phyloP scores from a whole-genome alignment of 2,888 invertebrate genomes.

The Agrilus mali region DNA sequence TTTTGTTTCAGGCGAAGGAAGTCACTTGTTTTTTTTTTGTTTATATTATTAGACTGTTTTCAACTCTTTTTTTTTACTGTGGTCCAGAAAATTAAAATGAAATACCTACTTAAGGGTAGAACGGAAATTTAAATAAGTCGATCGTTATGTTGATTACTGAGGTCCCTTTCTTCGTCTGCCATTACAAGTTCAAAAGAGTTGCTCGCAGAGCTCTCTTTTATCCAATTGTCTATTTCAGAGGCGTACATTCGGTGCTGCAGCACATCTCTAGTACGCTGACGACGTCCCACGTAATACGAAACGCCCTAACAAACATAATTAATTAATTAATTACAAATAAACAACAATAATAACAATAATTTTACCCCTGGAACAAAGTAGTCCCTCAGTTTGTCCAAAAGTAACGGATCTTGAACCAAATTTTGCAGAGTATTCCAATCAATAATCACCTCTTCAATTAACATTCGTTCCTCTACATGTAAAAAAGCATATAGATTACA shows the following conservation, averaged over 20 bases:
- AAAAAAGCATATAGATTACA: not conserved
- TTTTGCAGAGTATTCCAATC: conserved; percentile 55
- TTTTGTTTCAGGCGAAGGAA: no score
- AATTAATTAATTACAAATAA: no score
- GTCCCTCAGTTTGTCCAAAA: conserved; percentile 37
- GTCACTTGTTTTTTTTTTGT: no score
- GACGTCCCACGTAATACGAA: conserved; percentile 62
- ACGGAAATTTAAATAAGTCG: not conserved
- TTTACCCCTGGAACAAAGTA: conserved; percentile 36
- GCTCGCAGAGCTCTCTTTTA: conserved; percentile 44
- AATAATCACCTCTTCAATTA: conserved; percentile 61
- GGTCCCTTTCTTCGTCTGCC: not conserved
- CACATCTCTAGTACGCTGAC: conserved; percentile 63
- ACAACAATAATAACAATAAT: no score
- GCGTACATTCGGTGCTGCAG: conserved; percentile 66
- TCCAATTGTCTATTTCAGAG: conserved; percentile 61
- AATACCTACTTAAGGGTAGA: not conserved
- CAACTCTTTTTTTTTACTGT: not conserved
- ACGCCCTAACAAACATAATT: conserved; percentile 30
- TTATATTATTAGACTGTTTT: no score
- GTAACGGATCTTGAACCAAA: conserved; percentile 40
- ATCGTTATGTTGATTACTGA: not conserved
- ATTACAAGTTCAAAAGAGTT: conserved; percentile 32
- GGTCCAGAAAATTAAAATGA: not conserved
- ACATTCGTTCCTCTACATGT: conserved; percentile 55